These are phyloP conservation scores for Porites cylindrica DNA, from an alignment of 92 coral and sea anemone species.

Conservation along the genomic window DNA sequence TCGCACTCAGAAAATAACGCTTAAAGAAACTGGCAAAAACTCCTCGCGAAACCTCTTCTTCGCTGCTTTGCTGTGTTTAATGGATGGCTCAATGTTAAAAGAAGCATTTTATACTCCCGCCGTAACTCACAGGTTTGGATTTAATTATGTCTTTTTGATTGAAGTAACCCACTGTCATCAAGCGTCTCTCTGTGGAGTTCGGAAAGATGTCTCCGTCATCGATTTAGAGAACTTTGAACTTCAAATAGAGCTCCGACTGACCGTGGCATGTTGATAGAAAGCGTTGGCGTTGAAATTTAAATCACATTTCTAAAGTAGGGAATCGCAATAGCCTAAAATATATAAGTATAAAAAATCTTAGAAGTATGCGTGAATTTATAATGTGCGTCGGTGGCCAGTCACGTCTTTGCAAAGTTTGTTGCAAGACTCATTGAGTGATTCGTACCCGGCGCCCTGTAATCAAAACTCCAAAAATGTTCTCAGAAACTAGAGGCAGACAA, in stretches of 20 bases:
- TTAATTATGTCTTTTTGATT: neutral
- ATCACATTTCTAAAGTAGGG: slow-evolving; percentile 9
- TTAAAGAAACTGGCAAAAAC: slow-evolving; percentile 13
- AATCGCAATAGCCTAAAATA: slow-evolving; percentile 15
- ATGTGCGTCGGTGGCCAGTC: slow-evolving; percentile 39
- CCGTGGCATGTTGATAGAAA: neutral
- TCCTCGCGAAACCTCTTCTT: neutral
- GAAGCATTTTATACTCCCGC: slow-evolving; percentile 10
- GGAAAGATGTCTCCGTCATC: slow-evolving; percentile 28
- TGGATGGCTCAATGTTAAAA: slow-evolving; percentile 15
- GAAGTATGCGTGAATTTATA: slow-evolving; percentile 16
- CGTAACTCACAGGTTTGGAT: slow-evolving; percentile 34
- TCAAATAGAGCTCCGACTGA: slow-evolving; percentile 3
- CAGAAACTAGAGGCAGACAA: neutral
- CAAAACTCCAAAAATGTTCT: neutral
- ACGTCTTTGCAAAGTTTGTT: slow-evolving; percentile 26
- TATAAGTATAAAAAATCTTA: neutral
- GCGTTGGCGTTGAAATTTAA: slow-evolving; percentile 40
- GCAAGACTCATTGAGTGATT: neutral
- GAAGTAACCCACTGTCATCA: neutral
- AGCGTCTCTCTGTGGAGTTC: neutral
- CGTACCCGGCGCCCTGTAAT: neutral
- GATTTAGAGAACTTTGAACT: neutral
- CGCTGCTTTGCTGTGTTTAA: neutral
- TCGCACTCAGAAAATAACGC: slow-evolving; percentile 4